A percentile compares a stretch with the other conserved stretches of the same genome.
Conservation (phyloP, 2,113 vertebrate genomes). For the Crotalus viridis region DNA sequence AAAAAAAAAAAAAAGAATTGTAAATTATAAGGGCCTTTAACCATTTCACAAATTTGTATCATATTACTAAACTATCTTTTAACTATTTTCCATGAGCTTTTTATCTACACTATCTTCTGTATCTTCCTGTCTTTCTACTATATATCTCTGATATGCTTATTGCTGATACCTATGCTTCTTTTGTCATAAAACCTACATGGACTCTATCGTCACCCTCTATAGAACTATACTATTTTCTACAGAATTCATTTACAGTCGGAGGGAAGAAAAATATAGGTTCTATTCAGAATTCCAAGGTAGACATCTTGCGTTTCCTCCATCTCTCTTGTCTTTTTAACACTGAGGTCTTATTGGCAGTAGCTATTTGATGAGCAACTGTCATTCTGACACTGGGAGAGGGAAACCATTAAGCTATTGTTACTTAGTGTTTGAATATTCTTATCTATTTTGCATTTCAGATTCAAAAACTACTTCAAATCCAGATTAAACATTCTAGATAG, state of each 20-base stretch:
- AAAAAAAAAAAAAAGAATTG: neutral
- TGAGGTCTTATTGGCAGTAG: neutral
- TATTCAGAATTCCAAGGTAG: neutral
- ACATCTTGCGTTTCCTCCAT: neutral
- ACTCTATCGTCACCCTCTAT: neutral
- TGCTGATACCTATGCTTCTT: neutral
- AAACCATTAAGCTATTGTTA: neutral
- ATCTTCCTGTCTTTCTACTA: neutral
- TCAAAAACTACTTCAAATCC: slow-evolving; percentile 82
- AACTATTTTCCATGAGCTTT: neutral
- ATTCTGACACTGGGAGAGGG: neutral
- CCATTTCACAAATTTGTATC: neutral
- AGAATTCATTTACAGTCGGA: neutral
- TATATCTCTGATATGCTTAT: neutral
- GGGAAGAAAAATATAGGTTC: neutral
- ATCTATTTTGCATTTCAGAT: slow-evolving; percentile 70
- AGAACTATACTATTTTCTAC: neutral
- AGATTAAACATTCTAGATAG: slow-evolving; percentile 84
- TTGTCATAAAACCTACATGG: neutral
- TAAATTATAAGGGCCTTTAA: neutral
- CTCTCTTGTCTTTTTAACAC: neutral
- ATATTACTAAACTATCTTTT: neutral
- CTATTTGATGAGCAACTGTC: neutral
- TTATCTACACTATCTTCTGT: neutral
- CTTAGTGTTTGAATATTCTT: neutral